Evolutionary conservation across 2,888 invertebrate species (phyloP).

Genomic region (Protodeltote pygarga): DNA sequence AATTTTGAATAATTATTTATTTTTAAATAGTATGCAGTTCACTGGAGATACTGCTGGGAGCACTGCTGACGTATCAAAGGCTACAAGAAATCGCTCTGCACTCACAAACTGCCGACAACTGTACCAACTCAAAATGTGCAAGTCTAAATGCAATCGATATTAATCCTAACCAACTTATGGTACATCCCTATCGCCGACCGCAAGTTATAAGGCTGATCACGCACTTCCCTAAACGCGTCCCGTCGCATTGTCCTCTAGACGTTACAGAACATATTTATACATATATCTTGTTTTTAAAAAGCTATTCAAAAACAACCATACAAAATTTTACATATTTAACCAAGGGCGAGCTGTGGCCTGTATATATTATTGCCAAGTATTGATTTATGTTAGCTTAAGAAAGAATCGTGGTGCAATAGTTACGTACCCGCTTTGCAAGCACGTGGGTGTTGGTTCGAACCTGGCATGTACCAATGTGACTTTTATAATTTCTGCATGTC

Average conservation of each 20-base stretch:
- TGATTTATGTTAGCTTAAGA: conserved; percentile 9
- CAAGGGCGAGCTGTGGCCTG: conserved; percentile 19
- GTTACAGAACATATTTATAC: conserved; percentile 50
- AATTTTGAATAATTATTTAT: background rate
- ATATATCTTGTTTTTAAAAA: conserved; percentile 50
- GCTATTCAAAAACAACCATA: conserved; percentile 47
- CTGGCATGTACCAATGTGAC: no score
- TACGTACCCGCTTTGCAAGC: no score
- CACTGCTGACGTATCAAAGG: no score
- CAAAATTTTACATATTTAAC: conserved; percentile 38
- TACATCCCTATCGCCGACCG: conserved; percentile 40
- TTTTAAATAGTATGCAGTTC: background rate
- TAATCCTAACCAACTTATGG: background rate
- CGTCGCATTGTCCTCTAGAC: conserved; percentile 70
- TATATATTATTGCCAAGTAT: conserved; percentile 14
- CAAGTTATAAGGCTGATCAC: conserved; percentile 75
- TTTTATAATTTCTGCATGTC: no score
- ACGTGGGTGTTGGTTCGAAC: no score
- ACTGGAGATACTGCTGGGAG: no score
- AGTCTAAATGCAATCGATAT: conserved; percentile 31
- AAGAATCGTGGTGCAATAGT: no score
- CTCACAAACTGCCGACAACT: no score
- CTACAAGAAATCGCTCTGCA: no score
- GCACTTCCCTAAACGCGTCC: conserved; percentile 82
- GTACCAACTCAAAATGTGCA: background rate